Evolutionary conservation across 2,113 vertebrate genomes (phyloP), one percentile per base, ranked within the genome.

Genomic region (Plecturocebus donacophilus): DNA sequence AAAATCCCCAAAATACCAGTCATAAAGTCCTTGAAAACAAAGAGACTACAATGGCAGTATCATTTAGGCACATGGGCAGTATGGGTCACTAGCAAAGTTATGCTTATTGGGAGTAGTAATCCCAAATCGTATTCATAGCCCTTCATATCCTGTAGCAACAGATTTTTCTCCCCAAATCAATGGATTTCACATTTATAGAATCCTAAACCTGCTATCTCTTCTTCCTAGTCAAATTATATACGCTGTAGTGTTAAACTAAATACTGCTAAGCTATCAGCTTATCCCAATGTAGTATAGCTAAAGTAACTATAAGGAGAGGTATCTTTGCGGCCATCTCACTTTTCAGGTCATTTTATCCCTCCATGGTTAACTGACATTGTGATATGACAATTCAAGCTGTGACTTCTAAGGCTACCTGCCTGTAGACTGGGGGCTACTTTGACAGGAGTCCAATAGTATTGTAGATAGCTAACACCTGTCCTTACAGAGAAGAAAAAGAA

Each of bases 121-220:
- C 76, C 42, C 88, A 80, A 92, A 87, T 76, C 61, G 35, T 38
- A 6, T 54, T 84, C 54, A 77, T 5, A 11, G 52, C 12, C 75
- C 61, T 94, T 40, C 75, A 73, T 95, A 90, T 92, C 38, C 56
- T 93, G 94, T 81, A 66, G 58, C 61, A 81, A 30, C 30, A 84
- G 30, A 56, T 84, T 95, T 95, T 90, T 90, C 30, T 91, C 54
- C 4, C 1, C 35, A 52, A 66, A 73, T 52, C 38, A 75, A 83
- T 4, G 8, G 45, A 91, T 45, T 83, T 45, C 40, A 40, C 1
- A 32, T 61, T 68, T 58, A 88, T 1, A 91, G 93, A 75, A 45
- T 73, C 61, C 42, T 70, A 94, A 79, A 90, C n/a, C 47, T 87
- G 42, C 35, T 73, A 54, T 56, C 54, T 42, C 25, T 56, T 93